These are phyloP conservation scores for Ciconia maguari DNA, from an alignment of 2,113 vertebrate genomes.

Conservation along the genomic window DNA sequence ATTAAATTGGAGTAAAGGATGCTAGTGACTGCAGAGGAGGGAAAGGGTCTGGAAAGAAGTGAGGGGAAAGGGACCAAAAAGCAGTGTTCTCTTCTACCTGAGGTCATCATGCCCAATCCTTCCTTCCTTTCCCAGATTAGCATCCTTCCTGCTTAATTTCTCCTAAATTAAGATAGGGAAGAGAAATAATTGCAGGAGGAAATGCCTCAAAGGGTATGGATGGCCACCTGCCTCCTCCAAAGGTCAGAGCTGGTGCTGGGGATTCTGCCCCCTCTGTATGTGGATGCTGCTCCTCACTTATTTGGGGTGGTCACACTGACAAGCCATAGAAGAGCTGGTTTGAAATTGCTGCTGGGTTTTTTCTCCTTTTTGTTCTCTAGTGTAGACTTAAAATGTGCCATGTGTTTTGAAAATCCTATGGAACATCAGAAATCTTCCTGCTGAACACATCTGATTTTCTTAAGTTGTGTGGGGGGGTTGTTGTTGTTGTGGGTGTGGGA, in stretches of 20 bases:
- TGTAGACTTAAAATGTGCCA: background rate
- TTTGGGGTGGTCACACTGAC: background rate
- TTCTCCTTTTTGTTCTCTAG: background rate
- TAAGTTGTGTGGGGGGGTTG: background rate
- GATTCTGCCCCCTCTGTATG: background rate
- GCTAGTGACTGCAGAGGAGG: background rate
- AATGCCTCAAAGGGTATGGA: background rate
- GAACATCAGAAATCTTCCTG: background rate
- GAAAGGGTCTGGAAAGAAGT: background rate
- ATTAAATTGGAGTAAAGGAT: background rate
- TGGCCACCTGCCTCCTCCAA: background rate
- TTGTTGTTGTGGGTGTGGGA: rapidly evolving
- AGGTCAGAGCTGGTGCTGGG: background rate
- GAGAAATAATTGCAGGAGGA: background rate
- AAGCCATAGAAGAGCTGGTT: background rate
- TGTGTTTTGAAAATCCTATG: background rate
- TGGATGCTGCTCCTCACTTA: background rate
- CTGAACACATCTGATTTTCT: background rate
- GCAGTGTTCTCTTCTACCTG: background rate
- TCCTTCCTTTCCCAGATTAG: background rate
- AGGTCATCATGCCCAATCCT: background rate
- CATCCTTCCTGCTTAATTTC: background rate
- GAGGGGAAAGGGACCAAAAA: background rate
- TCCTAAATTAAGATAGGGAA: background rate
- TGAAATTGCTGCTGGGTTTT: background rate